A percentile compares a stretch with the other conserved stretches of the same genome.
phyloP scores from a whole-genome alignment of 2,113 vertebrate genomes.

The Ceyx cyanopectus region DNA sequence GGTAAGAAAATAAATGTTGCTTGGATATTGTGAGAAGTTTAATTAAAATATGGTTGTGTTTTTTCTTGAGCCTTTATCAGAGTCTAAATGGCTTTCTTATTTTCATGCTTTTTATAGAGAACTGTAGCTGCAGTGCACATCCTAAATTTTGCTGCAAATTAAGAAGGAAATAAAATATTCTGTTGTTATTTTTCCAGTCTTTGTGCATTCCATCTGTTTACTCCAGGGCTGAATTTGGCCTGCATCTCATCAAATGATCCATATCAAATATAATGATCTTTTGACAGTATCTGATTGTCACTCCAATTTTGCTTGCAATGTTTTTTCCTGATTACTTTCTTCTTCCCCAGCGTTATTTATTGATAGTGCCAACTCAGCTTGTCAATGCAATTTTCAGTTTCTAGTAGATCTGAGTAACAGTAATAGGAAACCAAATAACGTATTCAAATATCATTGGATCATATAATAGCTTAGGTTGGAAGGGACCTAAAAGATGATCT shows the following conservation, averaged over 20 bases:
- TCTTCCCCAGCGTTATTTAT: not conserved
- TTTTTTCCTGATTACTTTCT: slow-evolving; percentile 10
- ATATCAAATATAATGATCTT: slow-evolving; percentile 27
- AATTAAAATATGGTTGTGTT: not conserved
- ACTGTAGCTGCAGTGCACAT: not conserved
- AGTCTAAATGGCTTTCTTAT: not conserved
- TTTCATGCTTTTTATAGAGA: not conserved
- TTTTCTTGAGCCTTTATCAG: not conserved
- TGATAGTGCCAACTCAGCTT: slow-evolving; percentile 5
- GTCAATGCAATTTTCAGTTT: slow-evolving; percentile 16
- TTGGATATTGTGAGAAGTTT: not conserved
- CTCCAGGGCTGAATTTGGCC: not conserved
- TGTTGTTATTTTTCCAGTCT: not conserved
- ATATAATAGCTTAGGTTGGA: not conserved
- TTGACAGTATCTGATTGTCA: not conserved
- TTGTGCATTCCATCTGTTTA: slow-evolving; percentile 7
- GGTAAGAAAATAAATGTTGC: not conserved
- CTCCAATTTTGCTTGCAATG: slow-evolving; percentile 1
- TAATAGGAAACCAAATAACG: slow-evolving; percentile 20
- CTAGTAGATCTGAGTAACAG: not conserved
- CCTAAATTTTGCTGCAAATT: not conserved
- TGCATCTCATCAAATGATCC: slow-evolving; percentile 24
- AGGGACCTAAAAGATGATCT: not conserved
- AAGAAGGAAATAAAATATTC: not conserved
- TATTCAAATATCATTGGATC: not conserved